Conservation (phyloP, 2,113 vertebrate species). For the Brienomyrus brachyistius region DNA sequence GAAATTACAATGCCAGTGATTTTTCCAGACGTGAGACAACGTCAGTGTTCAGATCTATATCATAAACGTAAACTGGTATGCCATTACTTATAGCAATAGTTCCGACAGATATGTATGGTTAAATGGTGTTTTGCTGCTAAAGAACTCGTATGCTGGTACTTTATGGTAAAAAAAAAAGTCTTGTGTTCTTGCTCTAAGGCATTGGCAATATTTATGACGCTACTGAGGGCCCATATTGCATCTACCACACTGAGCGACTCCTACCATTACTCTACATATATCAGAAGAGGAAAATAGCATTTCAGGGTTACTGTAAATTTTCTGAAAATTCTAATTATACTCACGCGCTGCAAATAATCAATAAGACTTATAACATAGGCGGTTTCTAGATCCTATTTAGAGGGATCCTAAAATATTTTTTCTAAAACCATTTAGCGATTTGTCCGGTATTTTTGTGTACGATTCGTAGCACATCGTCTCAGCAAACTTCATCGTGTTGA, state of each 20-base stretch:
- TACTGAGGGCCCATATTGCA: not conserved
- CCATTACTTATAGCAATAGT: not conserved
- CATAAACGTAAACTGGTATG: not conserved
- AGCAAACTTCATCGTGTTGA: not conserved
- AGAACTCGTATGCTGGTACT: not conserved
- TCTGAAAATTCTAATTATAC: not conserved
- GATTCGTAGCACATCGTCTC: not conserved
- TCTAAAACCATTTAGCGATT: not conserved
- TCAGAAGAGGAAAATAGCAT: not conserved
- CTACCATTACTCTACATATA: not conserved
- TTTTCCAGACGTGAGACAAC: not conserved
- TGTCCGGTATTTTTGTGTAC: not conserved
- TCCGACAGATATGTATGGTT: not conserved
- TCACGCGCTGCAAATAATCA: not conserved
- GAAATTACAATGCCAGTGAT: not conserved
- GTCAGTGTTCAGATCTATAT: not conserved
- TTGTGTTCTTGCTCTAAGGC: not conserved
- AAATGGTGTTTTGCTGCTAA: not conserved
- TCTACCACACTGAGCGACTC: not conserved
- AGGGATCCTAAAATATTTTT: not conserved
- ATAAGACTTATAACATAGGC: not conserved
- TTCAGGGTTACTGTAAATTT: not conserved
- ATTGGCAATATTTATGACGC: not conserved
- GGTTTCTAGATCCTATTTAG: not conserved
- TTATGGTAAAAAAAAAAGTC: not conserved